Conservation (phyloP, 1,140 invertebrate genomes). For the Drosophila pseudoananassae region DNA sequence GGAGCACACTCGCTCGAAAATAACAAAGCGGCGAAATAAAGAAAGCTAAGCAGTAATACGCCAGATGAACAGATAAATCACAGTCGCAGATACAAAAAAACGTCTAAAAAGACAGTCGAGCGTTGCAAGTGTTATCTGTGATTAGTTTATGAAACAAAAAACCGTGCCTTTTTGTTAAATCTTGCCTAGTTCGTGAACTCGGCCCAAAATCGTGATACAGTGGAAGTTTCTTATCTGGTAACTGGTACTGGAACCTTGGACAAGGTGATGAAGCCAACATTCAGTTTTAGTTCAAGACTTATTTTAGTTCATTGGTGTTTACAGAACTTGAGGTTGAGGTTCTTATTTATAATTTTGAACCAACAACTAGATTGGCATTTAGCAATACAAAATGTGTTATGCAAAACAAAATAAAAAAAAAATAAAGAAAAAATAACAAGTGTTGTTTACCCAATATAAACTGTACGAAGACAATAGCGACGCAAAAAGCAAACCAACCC, state of each 20-base stretch:
- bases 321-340: too few relatives aligned
- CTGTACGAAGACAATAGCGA: conserved; percentile 8
- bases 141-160: conserved; percentile 61
- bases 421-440: too few relatives aligned
- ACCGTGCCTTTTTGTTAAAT: conserved; percentile 14
- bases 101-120: conserved; percentile 25
- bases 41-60: conserved; percentile 43
- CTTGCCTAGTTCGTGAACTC: background rate
- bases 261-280: background rate
- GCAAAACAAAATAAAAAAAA: background rate
- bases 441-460: background rate
- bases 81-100: conserved; percentile 24
- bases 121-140: conserved; percentile 61
- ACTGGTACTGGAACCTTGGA: background rate
- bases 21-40: conserved; percentile 7
- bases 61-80: conserved; percentile 66
- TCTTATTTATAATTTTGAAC: background rate
- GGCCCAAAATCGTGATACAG: conserved; percentile 5
- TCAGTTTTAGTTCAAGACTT: too few relatives aligned
- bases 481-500: conserved; percentile 15
- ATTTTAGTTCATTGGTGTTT: too few relatives aligned
- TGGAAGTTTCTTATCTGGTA: background rate
- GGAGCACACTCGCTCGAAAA: conserved; percentile 38
- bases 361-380: conserved; percentile 1
- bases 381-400: background rate